Evolutionary conservation across 2,797 vertebrate genomes (phyloP), one percentile per base, ranked within the genome.

Genomic region (Hippoglossus hippoglossus): DNA sequence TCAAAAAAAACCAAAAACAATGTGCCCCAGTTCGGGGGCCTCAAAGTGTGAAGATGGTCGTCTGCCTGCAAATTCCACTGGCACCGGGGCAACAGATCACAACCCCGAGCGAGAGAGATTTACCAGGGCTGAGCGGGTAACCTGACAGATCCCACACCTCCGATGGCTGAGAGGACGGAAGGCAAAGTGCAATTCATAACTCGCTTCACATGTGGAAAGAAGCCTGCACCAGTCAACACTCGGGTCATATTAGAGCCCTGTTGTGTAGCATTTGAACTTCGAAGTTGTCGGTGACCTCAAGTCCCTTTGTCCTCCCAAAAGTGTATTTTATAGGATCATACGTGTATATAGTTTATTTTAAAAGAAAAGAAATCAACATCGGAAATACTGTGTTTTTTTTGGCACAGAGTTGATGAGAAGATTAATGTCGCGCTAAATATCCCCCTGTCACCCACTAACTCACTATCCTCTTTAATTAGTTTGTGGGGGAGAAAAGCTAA

Each of bases 21-120:
- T 62, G 75, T 81, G 77, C 82, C 85, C 78, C 90, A 84, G 70
- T 88, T 92, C 59, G 18, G 81, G 73, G 55, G 75, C 71, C 81
- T 73, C 16, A 63, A 67, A 22, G 58, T 57, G 60, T 22, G 64
- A 18, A 77, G 65, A 68, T 8, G 60, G 67, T 36, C 74, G 77
- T 75, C 74, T 62, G 82, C 63, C 75, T 80, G 59, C 50, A 46
- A 7, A 46, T 46, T 46, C 4, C 18, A 16, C 13, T 8, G 6
- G 44, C 69, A 62, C 54, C 31, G 58, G 79, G 67, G 83, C 84
- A 73, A 31, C 81, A 3, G 87, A 86, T 91, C 68, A 34, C 55
- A 31, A 31, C 68, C 85, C 47, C 7, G 1, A 72, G 55, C 58
- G 13, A 47, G 53, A 26, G 47, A 77, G 90, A 86, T 86, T 88